phyloP scores from a whole-genome alignment of 2,888 invertebrate genomes.

The Cosmorhoe ocellata region DNA sequence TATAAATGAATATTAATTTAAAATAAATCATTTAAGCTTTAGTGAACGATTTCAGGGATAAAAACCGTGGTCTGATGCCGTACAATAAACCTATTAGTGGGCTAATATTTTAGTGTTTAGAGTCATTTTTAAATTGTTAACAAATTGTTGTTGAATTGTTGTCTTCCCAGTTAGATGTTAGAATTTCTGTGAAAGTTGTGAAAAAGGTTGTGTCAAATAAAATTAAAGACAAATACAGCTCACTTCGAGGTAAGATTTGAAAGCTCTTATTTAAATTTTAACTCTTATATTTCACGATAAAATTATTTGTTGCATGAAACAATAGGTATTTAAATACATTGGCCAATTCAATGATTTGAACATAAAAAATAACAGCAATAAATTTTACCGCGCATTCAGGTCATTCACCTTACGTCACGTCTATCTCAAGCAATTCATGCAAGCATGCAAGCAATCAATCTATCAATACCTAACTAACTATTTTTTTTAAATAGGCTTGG shows the following conservation, averaged over 20 bases:
- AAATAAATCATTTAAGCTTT: slow-evolving; percentile 30
- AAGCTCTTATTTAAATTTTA: background rate
- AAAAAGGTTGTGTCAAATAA: slow-evolving; percentile 63
- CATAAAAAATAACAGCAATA: background rate
- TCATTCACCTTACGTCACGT: slow-evolving; percentile 13
- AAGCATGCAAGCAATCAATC: background rate
- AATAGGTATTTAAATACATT: background rate
- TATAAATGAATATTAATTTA: slow-evolving; percentile 41
- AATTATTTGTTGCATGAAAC: background rate
- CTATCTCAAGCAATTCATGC: background rate
- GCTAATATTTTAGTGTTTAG: slow-evolving; percentile 38
- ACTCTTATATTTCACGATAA: background rate
- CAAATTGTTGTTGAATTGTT: slow-evolving; percentile 31
- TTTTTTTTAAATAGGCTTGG: too few relatives aligned
- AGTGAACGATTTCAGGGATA: slow-evolving; percentile 29
- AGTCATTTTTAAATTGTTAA: slow-evolving; percentile 26
- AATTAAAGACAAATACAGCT: slow-evolving; percentile 57
- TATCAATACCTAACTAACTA: background rate
- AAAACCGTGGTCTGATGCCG: slow-evolving; percentile 33
- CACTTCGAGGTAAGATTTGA: slow-evolving; percentile 61
- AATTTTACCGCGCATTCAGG: background rate
- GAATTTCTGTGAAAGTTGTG: slow-evolving; percentile 52
- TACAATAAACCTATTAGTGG: slow-evolving; percentile 36
- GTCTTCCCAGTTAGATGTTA: slow-evolving; percentile 45
- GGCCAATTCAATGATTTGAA: background rate